These are phyloP conservation scores for Drosophila guanche DNA, from an alignment of 1,140 invertebrate genomes.

Conservation along the genomic window DNA sequence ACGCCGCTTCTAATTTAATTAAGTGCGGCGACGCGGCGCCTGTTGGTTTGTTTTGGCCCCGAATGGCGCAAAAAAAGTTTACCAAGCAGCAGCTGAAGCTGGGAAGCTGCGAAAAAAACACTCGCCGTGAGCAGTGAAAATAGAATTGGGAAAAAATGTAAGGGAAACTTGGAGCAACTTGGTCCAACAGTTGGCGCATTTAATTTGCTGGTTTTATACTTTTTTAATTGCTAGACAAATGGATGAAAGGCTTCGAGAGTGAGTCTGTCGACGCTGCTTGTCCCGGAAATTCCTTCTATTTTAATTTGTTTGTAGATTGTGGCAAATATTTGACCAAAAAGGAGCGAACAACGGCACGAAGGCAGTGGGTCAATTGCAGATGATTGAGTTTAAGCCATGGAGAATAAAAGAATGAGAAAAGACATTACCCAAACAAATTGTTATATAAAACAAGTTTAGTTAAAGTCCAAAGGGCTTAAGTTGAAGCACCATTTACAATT, in stretches of 20 bases:
- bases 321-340: constrained; percentile 55
- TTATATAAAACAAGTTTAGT: not conserved
- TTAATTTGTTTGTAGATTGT: constrained; percentile 63
- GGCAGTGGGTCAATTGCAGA: constrained; percentile 22
- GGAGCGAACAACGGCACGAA: not conserved
- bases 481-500: no score
- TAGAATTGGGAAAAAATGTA: constrained; percentile 29
- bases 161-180: constrained; percentile 41
- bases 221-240: constrained; percentile 80
- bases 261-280: constrained; percentile 23
- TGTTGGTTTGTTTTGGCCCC: constrained; percentile 54
- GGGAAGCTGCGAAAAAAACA: constrained; percentile 20
- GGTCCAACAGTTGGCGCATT: constrained; percentile 69
- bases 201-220: constrained; percentile 81
- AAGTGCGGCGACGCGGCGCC: constrained; percentile 75
- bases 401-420: not conserved
- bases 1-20: constrained; percentile 73
- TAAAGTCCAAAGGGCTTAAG: not conserved
- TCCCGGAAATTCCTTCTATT: constrained; percentile 17
- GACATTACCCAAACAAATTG: not conserved
- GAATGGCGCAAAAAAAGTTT: constrained; percentile 27
- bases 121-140: constrained; percentile 21
- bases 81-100: constrained; percentile 14
- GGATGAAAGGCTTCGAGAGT: constrained; percentile 32
- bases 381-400: constrained; percentile 7